Percentiles rank a stretch among this genome's conserved stretches.
These are phyloP conservation scores for Copsychus sechellarum DNA, from an alignment of 2,113 vertebrate species.

Conservation along the genomic window DNA sequence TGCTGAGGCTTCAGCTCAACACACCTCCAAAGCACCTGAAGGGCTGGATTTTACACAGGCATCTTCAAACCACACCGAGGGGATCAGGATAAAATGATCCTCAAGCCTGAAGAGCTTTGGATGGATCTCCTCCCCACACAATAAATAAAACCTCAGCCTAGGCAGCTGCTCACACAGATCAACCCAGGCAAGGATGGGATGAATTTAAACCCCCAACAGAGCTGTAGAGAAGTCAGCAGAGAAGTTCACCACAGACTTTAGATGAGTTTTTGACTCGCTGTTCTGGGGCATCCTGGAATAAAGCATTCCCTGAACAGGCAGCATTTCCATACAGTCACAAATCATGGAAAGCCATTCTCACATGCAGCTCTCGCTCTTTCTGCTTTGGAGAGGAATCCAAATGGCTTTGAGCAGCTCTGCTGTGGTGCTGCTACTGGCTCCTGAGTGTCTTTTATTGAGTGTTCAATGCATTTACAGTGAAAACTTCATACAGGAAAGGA, in stretches of 20 bases:
- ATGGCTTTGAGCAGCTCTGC: background rate
- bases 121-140: background rate
- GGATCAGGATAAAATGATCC: background rate
- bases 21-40: background rate
- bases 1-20: background rate
- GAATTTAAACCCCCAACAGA: background rate
- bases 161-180: background rate
- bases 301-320: background rate
- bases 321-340: background rate
- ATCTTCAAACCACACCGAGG: background rate
- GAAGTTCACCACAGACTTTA: background rate
- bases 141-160: background rate
- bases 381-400: conserved; percentile 41
- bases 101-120: background rate
- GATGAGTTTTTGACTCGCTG: background rate
- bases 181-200: background rate
- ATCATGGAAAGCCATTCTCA: background rate
- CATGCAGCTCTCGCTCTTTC: background rate
- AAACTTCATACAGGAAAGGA: background rate
- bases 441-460: background rate
- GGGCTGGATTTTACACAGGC: background rate
- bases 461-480: background rate
- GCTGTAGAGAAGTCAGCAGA: background rate
- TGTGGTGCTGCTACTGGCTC: background rate
- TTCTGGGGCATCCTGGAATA: background rate